Evolutionary conservation across 1,140 invertebrate genomes (phyloP), one percentile per base, ranked within the genome.

Genomic region (Anastrepha ludens): DNA sequence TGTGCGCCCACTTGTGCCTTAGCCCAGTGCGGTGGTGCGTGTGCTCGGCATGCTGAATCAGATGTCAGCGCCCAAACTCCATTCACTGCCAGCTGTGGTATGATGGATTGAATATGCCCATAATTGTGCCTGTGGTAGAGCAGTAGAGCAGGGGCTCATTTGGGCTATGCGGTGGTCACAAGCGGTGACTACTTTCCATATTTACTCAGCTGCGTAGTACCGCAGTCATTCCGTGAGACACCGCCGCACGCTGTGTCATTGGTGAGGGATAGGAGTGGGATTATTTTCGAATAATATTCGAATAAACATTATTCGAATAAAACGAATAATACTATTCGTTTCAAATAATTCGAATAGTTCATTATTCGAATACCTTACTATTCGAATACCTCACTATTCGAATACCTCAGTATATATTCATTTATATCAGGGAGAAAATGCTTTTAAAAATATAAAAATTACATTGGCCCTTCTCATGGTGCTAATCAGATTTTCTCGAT

Each of bases 101-200:
- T 93, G 96, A 97, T 55, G 95, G 95, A 15, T 94, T 96, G 70
- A 95, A 95, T 44, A 95, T 96, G 89, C 96, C 96, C 0, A 95
- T 96, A 0, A 94, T 98, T 17, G 95, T 96, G 0, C 95, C 96
- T 85, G 95, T 95, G 1, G 94, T 96, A 78, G 97, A 98, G 90
- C 98, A 97, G 94, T 96, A 78, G 97, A 98, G 90, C 98, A 97
- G 92, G 97, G 97, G 89, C 98, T 98, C 91, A 96, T 98, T 87
- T 99, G 98, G 98, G 96, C 97, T 90, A 95, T 96, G 58, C 97
- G 96, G 90, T 98, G 97, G 98, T 97, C 41, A 97, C 97, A 90
- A 89, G 96, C 97, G 90, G 96, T 96, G 0, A 96, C 97, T 60
- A 78, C 41, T 97, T 98, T 89, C 98, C 98, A 89, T 97, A 98